phyloP scores from a whole-genome alignment of 2,113 vertebrate genomes.

The Noturus placidus region DNA sequence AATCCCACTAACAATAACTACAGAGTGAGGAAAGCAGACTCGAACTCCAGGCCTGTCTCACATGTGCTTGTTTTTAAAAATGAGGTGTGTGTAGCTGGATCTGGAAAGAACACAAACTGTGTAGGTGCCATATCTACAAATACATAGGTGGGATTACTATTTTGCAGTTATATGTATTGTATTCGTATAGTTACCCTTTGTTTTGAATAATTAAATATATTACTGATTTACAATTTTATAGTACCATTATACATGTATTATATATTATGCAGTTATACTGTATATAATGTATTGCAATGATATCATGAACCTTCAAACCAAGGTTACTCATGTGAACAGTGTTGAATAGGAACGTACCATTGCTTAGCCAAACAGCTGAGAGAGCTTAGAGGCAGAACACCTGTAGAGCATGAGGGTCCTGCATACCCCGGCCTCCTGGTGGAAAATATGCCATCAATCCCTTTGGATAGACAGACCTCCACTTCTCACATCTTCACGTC shows the following conservation, averaged over 20 bases:
- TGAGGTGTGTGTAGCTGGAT: background rate
- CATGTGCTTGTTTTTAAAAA: background rate
- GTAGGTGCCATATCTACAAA: background rate
- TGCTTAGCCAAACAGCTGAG: background rate
- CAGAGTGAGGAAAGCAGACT: background rate
- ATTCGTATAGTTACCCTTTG: background rate
- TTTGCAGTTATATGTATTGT: background rate
- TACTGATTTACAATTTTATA: background rate
- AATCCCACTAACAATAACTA: background rate
- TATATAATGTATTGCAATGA: background rate
- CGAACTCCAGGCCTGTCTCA: background rate
- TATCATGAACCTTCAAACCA: background rate
- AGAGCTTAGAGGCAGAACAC: slow-evolving; percentile 50
- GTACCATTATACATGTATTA: too few species aligned
- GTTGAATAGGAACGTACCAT: background rate
- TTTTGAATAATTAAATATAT: background rate
- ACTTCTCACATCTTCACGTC: slow-evolving; percentile 24
- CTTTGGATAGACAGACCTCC: background rate
- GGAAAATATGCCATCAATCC: slow-evolving; percentile 51
- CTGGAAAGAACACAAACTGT: background rate
- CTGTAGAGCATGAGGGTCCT: slow-evolving; percentile 55
- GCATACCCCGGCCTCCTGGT: slow-evolving; percentile 11
- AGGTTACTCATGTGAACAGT: background rate
- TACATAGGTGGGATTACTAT: background rate
- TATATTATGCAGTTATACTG: background rate